Conservation (phyloP, 2,888 invertebrate genomes). For the Plagodis dolabraria region DNA sequence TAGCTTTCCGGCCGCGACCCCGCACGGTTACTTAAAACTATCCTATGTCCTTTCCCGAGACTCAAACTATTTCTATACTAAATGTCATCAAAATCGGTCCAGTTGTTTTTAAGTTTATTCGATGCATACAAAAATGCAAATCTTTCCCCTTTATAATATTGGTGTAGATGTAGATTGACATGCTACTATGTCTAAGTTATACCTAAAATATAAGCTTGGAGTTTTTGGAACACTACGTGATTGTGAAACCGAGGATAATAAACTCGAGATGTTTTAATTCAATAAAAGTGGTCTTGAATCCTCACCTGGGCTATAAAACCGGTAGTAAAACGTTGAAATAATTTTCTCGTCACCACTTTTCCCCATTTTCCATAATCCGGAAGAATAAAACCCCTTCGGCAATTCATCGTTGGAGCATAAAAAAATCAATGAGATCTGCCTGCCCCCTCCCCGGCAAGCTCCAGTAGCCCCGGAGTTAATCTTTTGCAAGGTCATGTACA, state of each 20-base stretch:
- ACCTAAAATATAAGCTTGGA: conserved; percentile 25
- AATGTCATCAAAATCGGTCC: too few species aligned
- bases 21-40: too few species aligned
- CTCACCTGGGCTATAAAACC: not conserved
- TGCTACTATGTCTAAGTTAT: too few species aligned
- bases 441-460: conserved; percentile 7
- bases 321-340: conserved; percentile 11
- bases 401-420: conserved; percentile 35
- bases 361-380: conserved; percentile 27
- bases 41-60: too few species aligned
- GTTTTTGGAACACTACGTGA: conserved; percentile 53
- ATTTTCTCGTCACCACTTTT: conserved; percentile 26
- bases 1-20: too few species aligned
- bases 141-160: too few species aligned
- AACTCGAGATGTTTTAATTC: too few species aligned
- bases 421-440: conserved; percentile 34
- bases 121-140: too few species aligned
- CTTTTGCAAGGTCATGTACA: conserved; percentile 28
- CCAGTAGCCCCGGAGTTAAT: conserved; percentile 25
- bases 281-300: not conserved
- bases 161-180: too few species aligned
- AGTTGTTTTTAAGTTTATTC: too few species aligned
- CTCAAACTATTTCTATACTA: too few species aligned
- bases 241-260: conserved; percentile 1
- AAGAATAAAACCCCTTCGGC: conserved; percentile 37